Conservation (phyloP, 2,797 vertebrate species). For the Gastrophryne carolinensis region DNA sequence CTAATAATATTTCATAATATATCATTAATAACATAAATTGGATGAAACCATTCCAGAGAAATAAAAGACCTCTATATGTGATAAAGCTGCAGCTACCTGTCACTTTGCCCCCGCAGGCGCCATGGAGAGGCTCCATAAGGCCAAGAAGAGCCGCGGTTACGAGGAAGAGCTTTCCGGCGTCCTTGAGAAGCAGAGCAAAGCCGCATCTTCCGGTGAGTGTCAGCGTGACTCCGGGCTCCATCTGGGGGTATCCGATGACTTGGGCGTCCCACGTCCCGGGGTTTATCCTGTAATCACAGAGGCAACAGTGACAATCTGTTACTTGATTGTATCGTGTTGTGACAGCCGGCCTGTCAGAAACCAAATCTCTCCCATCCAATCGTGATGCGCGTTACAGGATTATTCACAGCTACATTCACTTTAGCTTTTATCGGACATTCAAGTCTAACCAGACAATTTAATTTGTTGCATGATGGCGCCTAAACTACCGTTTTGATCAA, state of each 20-base stretch:
- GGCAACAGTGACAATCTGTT: not conserved
- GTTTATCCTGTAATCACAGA: not conserved
- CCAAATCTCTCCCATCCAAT: not conserved
- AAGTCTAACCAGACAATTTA: too few relatives aligned
- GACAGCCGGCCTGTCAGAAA: not conserved
- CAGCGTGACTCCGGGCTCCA: conserved; percentile 10
- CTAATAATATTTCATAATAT: too few relatives aligned
- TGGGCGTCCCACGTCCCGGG: not conserved
- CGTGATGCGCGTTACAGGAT: too few relatives aligned
- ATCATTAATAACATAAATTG: too few relatives aligned
- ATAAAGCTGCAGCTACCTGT: too few relatives aligned
- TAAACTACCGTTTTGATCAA: too few relatives aligned
- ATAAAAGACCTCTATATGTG: too few relatives aligned
- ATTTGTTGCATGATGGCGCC: too few relatives aligned
- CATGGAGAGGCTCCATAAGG: conserved; percentile 70
- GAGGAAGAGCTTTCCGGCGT: conserved; percentile 67
- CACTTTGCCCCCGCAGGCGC: conserved; percentile 67
- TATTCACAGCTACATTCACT: too few relatives aligned
- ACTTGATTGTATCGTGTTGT: not conserved
- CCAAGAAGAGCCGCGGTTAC: conserved; percentile 64
- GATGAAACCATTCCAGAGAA: too few relatives aligned
- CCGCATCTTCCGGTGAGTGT: conserved; percentile 71
- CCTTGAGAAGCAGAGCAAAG: conserved; percentile 62
- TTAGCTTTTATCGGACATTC: too few relatives aligned
- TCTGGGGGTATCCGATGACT: conserved; percentile 45